Conservation (phyloP, 2,888 invertebrate genomes). For the Cremastobaeus sp. region DNA sequence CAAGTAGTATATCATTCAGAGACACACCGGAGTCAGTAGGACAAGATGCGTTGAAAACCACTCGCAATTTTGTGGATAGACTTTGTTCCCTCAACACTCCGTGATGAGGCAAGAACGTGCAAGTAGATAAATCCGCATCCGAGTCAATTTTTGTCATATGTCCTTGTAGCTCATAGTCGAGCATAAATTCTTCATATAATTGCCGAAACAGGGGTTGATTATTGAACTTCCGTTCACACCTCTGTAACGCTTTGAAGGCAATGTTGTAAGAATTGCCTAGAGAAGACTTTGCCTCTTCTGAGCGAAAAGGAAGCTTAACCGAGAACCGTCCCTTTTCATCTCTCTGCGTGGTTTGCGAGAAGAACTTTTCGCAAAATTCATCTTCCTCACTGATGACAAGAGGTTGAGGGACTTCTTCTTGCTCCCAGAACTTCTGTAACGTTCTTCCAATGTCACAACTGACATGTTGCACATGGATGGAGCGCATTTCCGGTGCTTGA, state of each 20-base stretch:
- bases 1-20: background rate
- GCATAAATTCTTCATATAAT: conserved; percentile 7
- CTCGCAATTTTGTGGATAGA: background rate
- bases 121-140: background rate
- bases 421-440: background rate
- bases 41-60: background rate
- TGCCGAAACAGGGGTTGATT: too few species aligned
- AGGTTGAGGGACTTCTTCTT: background rate
- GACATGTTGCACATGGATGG: background rate
- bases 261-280: background rate
- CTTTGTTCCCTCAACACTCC: background rate
- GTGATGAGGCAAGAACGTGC: background rate
- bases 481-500: background rate
- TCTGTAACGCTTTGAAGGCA: too few species aligned
- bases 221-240: background rate
- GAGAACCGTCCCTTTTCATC: background rate
- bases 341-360: background rate
- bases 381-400: too few species aligned
- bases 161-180: background rate
- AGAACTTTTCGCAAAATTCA: background rate
- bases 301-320: background rate
- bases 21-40: background rate
- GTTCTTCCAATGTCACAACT: background rate
- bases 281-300: background rate
- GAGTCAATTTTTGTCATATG: conserved; percentile 1